Evolutionary conservation across 2,113 vertebrate genomes (phyloP).

Genomic region (Nothobranchius kuhntae): DNA sequence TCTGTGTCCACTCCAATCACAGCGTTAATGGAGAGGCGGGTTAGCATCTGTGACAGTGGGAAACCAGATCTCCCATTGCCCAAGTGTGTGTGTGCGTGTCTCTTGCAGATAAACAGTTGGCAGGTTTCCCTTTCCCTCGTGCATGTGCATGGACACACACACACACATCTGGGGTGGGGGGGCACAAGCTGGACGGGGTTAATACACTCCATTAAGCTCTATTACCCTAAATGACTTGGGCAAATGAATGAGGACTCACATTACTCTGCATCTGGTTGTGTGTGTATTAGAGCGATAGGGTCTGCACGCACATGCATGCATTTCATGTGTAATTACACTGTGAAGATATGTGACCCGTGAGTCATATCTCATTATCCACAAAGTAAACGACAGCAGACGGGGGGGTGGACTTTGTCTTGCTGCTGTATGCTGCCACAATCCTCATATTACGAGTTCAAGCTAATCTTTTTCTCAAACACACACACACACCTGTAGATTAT

Average conservation of each 20-base stretch:
- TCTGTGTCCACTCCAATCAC: slow-evolving; percentile 83
- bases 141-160: slow-evolving; percentile 39
- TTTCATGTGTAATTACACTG: slow-evolving; percentile 69
- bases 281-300: slow-evolving; percentile 22
- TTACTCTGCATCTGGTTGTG: slow-evolving; percentile 46
- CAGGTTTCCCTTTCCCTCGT: slow-evolving; percentile 82
- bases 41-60: slow-evolving; percentile 78
- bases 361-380: slow-evolving; percentile 61
- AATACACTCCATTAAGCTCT: slow-evolving; percentile 77
- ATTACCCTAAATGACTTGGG: slow-evolving; percentile 75
- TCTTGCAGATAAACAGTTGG: slow-evolving; percentile 74
- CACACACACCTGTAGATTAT: neutral
- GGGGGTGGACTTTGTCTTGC: neutral
- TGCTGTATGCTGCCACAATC: slow-evolving; percentile 16
- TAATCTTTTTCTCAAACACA: neutral
- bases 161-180: slow-evolving; percentile 35
- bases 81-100: slow-evolving; percentile 41
- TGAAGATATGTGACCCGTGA: slow-evolving; percentile 61
- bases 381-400: slow-evolving; percentile 39
- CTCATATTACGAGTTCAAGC: neutral
- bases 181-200: slow-evolving; percentile 65
- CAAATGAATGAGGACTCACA: slow-evolving; percentile 72
- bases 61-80: slow-evolving; percentile 69
- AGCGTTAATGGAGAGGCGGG: slow-evolving; percentile 90
- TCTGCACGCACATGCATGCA: slow-evolving; percentile 12